A percentile compares a stretch with the other conserved stretches of the same genome.
Evolutionary conservation across 2,888 invertebrate species (phyloP).

Genomic region (Sinohyriopsis cumingii): DNA sequence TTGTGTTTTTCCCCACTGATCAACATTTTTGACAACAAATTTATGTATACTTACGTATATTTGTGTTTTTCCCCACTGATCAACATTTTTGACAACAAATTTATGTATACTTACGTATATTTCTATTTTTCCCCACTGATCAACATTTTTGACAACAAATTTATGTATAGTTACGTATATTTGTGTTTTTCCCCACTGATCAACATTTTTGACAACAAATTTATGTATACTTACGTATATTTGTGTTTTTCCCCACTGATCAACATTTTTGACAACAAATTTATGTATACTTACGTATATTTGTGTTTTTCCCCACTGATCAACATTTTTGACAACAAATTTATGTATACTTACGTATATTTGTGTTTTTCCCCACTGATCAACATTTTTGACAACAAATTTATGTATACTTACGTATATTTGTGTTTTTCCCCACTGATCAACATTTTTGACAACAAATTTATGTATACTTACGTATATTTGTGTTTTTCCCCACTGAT

Average conservation of each 20-base stretch:
- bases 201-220: conserved; percentile 82
- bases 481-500: conserved; percentile 83
- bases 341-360: too few species aligned
- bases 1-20: conserved; percentile 83
- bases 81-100: conserved; percentile 82
- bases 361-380: conserved; percentile 83
- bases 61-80: conserved; percentile 83
- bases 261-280: conserved; percentile 82
- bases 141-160: conserved; percentile 83
- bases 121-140: conserved; percentile 83
- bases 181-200: conserved; percentile 83
- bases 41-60: too few species aligned
- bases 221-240: too few species aligned
- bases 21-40: conserved; percentile 82
- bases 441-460: conserved; percentile 82
- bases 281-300: too few species aligned
- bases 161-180: too few species aligned
- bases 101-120: too few species aligned
- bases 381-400: conserved; percentile 82
- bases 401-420: too few species aligned
- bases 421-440: conserved; percentile 83
- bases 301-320: conserved; percentile 83
- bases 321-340: conserved; percentile 82
- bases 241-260: conserved; percentile 83
- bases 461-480: too few species aligned